phyloP scores from a whole-genome alignment of 2,113 vertebrate species.

The Mesitornis unicolor region DNA sequence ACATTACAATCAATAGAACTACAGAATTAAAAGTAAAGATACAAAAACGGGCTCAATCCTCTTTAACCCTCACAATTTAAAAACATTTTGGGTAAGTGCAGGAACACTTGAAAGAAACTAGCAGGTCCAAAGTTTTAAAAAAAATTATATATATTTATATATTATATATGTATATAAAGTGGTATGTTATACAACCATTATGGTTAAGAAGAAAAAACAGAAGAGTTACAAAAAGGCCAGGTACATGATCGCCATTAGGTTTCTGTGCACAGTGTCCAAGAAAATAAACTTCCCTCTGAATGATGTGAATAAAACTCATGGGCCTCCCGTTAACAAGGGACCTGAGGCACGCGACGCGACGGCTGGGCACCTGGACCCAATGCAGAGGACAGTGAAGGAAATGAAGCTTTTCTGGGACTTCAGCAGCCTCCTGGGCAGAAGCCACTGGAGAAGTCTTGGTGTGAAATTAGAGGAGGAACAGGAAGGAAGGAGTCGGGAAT shows the following conservation, averaged over 20 bases:
- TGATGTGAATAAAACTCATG: conserved; percentile 18
- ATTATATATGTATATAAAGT: conserved; percentile 65
- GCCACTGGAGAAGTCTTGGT: neutral
- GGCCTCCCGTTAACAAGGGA: conserved; percentile 33
- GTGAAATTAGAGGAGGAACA: neutral
- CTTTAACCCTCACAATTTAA: conserved; percentile 71
- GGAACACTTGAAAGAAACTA: conserved; percentile 55
- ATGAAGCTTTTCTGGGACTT: neutral
- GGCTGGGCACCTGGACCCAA: neutral
- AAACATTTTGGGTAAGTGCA: conserved; percentile 71
- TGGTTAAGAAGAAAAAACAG: conserved; percentile 46
- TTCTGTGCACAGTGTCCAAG: conserved; percentile 53
- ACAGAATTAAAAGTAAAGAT: conserved; percentile 67
- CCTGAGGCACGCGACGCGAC: neutral
- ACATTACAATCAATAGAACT: conserved; percentile 73
- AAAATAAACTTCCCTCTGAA: conserved; percentile 48
- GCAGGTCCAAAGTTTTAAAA: conserved; percentile 54
- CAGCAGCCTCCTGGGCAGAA: neutral
- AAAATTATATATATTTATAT: conserved; percentile 66
- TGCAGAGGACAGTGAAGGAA: neutral
- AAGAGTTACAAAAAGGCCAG: conserved; percentile 41
- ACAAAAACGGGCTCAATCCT: conserved; percentile 62
- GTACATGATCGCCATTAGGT: conserved; percentile 35
- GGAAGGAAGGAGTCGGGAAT: conserved; percentile 35
- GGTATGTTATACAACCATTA: conserved; percentile 62